Base-by-base conservation (phyloP, 1,140 invertebrate genomes). In the Yoshiicerus persimilis region DNA sequence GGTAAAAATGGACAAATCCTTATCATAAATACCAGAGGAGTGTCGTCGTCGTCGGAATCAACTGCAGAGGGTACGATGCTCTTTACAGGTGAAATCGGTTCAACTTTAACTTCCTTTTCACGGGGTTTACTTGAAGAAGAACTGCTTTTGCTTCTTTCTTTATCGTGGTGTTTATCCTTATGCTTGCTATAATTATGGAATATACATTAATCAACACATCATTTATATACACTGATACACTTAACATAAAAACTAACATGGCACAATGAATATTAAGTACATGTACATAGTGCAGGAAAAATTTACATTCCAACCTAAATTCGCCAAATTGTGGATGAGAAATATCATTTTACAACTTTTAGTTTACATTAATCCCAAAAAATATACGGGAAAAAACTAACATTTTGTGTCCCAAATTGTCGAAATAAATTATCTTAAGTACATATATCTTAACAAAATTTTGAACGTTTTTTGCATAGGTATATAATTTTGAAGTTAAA, bases 41-140 rank as follows among this genome's bases (percentile, higher is more conserved):
- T 32, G 23, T 80, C 75, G 75, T 80, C 75, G 16, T 80, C 75
- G 34, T 80, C 75, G 23, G 75, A 80, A 36, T 80, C 75, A 0
- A 32, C 32, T 20, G 30, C 23, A 9, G 34, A 38, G 23, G 34
- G 10, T 16, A 6, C 20, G 16, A 30, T 10, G n/a, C 34, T 80
- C 38, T 80, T 80, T 4, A 36, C 20, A 16, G 75, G 75, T 80
- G 75, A 38, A n/a, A 36, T 16, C 23, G 75, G 75, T 80, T 80
- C 75, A 94, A 10, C 92, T 92, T 90, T 91, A 92, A 1, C 91
- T 92, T 89, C 92, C 92, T 75, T 92, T 91, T 84, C 92, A 92
- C 70, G 93, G 92, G 47, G 92, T 92, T 66, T 93, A 92, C 32
- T 92, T 91, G 75, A 93, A 91, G 70, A 77, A 32, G 83, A 84